Base-by-base conservation (phyloP, 2,797 vertebrate species). In the Prionace glauca region DNA sequence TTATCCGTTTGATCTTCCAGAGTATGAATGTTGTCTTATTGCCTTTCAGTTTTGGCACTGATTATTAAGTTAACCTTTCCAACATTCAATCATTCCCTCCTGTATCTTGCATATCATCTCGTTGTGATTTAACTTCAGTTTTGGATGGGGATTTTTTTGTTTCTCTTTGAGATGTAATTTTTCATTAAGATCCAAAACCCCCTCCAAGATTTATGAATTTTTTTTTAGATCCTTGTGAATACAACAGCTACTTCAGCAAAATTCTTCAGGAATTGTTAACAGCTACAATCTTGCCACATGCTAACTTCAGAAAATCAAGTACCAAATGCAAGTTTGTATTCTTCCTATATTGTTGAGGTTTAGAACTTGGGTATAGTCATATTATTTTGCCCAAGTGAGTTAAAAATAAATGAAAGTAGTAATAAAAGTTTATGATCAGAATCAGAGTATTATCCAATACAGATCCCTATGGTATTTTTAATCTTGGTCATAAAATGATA, bases 1-100 rank as follows among this genome's bases (percentile, higher is more conserved):
- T 50, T 91, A 72, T 95, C 71, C 14, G 41, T 74, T 95, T 95
- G 69, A 95, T 95, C 93, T 95, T 95, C 93, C 56, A 45, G 71
- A 95, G 14, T 50, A 95, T 60, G 32, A 77, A 50, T 50, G 74
- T 95, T 74, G 41, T 95, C 71, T 94, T 94, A 95, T 29, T 94
- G 71, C 71, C 8, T 91, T 91, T n/a, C 20, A 56, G 88, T 91
- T 91, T 74, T 95, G 93, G 93, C 93, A 95, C 16, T 77, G 93
- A 56, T 74, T 74, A 95, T 95, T 60, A 77, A n/a, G 11, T 74
- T 95, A 56, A 60, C 24, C 29, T 95, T 74, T 74, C 93, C 24
- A 56, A 60, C 71, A 50, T 45, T 71, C 67, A 71, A 41, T 74
- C 71, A 72, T 77, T 77, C 74, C 50, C 14, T 95, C 26, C 67